A percentile compares a stretch with the other conserved stretches of the same genome.
These are phyloP conservation scores for Coptodon rendalli DNA, from an alignment of 2,113 vertebrate genomes.

Conservation along the genomic window DNA sequence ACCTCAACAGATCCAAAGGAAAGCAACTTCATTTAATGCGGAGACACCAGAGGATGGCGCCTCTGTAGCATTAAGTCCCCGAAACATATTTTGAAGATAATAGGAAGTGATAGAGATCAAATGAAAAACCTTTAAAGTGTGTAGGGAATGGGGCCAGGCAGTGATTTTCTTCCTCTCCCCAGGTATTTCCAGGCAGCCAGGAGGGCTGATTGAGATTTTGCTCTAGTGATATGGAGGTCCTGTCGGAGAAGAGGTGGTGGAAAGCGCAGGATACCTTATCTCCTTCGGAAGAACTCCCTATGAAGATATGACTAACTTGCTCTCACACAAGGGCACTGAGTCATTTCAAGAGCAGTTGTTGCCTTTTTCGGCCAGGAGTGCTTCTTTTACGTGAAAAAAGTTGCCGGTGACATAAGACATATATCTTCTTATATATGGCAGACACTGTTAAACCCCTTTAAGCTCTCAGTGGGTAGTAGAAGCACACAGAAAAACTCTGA, in stretches of 20 bases:
- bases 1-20: neutral
- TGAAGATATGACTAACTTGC: slow-evolving; percentile 20
- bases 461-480: neutral
- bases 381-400: neutral
- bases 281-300: slow-evolving; percentile 18
- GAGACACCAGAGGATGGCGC: neutral
- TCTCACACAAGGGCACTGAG: slow-evolving; percentile 7
- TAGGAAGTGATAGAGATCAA: slow-evolving; percentile 41
- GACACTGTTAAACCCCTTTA: neutral
- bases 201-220: slow-evolving; percentile 40
- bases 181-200: slow-evolving; percentile 26
- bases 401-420: neutral
- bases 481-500: neutral
- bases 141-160: neutral
- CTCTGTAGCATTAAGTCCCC: neutral
- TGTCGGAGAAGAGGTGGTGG: neutral
- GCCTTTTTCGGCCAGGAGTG: neutral
- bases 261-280: slow-evolving; percentile 29
- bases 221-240: slow-evolving; percentile 32
- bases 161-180: slow-evolving; percentile 21
- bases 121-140: slow-evolving; percentile 22
- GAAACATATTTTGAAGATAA: slow-evolving; percentile 38
- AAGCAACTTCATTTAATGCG: neutral
- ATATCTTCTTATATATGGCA: neutral
- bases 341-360: neutral